Evolutionary conservation across 1,140 invertebrate species (phyloP).

Genomic region (Orussus abietinus): DNA sequence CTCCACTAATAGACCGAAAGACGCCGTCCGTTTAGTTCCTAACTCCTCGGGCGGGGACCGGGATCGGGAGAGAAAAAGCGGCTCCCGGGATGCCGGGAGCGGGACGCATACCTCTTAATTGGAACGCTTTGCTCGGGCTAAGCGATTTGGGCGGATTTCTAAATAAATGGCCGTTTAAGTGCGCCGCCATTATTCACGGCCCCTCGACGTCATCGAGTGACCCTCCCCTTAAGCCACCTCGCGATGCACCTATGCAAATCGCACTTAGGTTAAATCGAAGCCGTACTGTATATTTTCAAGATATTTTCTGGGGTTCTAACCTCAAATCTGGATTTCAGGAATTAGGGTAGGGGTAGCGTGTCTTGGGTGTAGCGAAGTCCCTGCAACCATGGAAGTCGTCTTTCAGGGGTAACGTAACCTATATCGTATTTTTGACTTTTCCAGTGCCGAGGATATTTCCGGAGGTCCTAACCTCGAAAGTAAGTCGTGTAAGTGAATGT

Average conservation of each 20-base stretch:
- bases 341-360: too few species aligned
- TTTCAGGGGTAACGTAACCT: too few species aligned
- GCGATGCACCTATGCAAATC: conserved; percentile 10
- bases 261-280: conserved; percentile 17
- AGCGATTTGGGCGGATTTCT: conserved; percentile 49
- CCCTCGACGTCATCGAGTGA: conserved; percentile 26
- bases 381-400: too few species aligned
- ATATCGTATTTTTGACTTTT: too few species aligned
- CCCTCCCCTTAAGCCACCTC: conserved; percentile 19
- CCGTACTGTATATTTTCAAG: conserved; percentile 9
- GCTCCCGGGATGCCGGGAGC: conserved; percentile 43
- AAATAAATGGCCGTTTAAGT: conserved; percentile 51
- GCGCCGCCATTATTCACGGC: conserved; percentile 43
- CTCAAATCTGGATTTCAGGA: background rate
- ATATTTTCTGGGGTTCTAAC: background rate
- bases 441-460: too few species aligned
- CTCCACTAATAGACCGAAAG: conserved; percentile 48
- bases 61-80: conserved; percentile 28
- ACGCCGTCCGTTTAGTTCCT: conserved; percentile 37
- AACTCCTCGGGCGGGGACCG: conserved; percentile 7
- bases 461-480: too few species aligned
- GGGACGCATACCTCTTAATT: conserved; percentile 53
- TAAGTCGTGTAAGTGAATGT: too few species aligned
- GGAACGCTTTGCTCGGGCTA: conserved; percentile 49
- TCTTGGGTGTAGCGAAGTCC: too few species aligned